Base-by-base conservation (phyloP, 1,140 invertebrate genomes). In the Drosophila serrata region DNA sequence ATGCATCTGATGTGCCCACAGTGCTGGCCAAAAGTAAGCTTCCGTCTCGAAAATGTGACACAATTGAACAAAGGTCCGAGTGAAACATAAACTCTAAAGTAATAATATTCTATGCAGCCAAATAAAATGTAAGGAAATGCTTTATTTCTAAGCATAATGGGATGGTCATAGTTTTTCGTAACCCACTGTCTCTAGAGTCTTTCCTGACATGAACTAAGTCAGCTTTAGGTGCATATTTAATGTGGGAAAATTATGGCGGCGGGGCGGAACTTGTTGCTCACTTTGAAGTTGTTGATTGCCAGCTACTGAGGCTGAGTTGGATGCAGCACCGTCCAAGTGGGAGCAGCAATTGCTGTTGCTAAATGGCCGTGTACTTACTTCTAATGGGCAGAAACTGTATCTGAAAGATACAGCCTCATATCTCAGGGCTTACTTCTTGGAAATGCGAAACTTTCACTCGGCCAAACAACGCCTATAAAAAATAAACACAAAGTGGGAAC, bases 371-470 rank as follows among this genome's bases (percentile, higher is more conserved):
- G 77, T 58, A 81, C 73, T 81, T 68, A 76, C 48, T 73, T 76
- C 65, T 84, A 77, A 85, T 81, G 61, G 65, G 58, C 59, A 76
- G 51, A 45, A 69, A 69, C 49, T 64, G 56, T 72, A 59, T 67
- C 42, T 42, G 43, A 49, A 48, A 49, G 56, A 74, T 60, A 62
- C 39, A 48, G 49, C 64, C 31, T 45, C 40, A 42, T 39, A 58
- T 58, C 48, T 42, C 53, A 49, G 58, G 59, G 46, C 43, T 29
- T 46, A 57, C 82, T 85, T 85, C 82, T 86, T 70, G 68, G 78
- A 85, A 85, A 75, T 57, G 53, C 51, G 68, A 69, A 82, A 82
- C 82, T 88, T 87, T 87, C 82, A 88, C 82, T 87, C 51, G 63
- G 49, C 59, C 76, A 61, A 85, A 62, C 76, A 85, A 86, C 78